Evolutionary conservation across 2,888 invertebrate genomes (phyloP), one percentile per base, ranked within the genome.

Genomic region (Diachrysia chrysitis): DNA sequence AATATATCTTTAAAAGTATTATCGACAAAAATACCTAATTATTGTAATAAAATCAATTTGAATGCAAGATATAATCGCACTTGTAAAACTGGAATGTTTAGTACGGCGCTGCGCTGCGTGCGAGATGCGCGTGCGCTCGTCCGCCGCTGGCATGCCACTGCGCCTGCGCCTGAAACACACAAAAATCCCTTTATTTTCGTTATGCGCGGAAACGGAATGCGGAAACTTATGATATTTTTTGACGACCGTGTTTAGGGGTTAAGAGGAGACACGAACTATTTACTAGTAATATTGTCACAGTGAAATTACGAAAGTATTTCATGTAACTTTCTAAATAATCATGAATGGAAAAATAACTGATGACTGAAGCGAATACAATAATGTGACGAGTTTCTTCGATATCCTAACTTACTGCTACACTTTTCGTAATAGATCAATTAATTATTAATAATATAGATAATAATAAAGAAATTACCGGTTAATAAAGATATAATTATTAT

Each of bases 141-240:
- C 75, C 80, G 78, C 57, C 53, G 71, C 73, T 83, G 82, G 83
- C 89, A 87, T 89, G 81, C 87, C 89, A 88, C 90, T 88, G 89
- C 87, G 84, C 74, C 64, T 82, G 83, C 81, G 67, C 78, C 85
- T 88, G 82, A 76, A 82, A 82, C 87, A 89, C 81, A 82, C 65
- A 81, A 78, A 76, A 77, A 69, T 76, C 69, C 69, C 78, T 75
- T 85, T 84, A 84, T 78, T 83, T 76, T 79, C 66, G 76, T 76
- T 67, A 62, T 64, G 78, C 71, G 66, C 63, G 66, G 66, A 73
- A 69, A 59, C 59, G 71, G 79, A 79, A 82, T 66, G 78, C 80
- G 82, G 82, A 80, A 81, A 73, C 51, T 58, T 10, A 56, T 63
- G 53, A 21, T 55, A 2, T 65, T 73, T 71, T 74, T 76, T 68